Conservation (phyloP, 2,888 invertebrate species). For the Xestia c-nigrum region DNA sequence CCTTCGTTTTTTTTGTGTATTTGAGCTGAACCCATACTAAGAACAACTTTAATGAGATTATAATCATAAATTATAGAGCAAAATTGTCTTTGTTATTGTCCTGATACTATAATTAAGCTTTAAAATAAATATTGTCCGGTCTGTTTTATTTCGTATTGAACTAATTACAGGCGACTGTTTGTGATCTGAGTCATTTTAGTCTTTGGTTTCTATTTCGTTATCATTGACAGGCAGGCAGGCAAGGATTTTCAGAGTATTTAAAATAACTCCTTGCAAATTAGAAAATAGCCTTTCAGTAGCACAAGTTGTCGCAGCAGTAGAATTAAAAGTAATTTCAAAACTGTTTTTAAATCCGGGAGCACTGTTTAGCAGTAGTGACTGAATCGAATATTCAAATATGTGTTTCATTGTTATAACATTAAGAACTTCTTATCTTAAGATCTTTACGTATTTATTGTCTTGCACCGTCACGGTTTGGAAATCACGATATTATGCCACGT, state of each 20-base stretch:
- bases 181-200: neutral
- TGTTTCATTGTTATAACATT: slow-evolving; percentile 5
- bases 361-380: neutral
- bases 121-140: neutral
- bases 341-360: neutral
- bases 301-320: neutral
- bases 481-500: slow-evolving; percentile 30
- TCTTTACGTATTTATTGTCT: slow-evolving; percentile 18
- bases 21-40: slow-evolving; percentile 27
- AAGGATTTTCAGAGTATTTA: neutral
- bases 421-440: slow-evolving; percentile 10
- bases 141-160: slow-evolving; percentile 10
- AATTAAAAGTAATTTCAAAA: neutral
- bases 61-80: slow-evolving; percentile 9
- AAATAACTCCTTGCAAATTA: neutral
- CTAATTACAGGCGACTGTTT: slow-evolving; percentile 5
- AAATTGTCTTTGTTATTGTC: slow-evolving; percentile 8
- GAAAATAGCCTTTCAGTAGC: neutral
- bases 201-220: neutral
- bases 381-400: neutral
- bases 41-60: slow-evolving; percentile 28
- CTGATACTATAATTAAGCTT: slow-evolving; percentile 23
- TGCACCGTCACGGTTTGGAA: slow-evolving; percentile 24
- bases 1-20: slow-evolving; percentile 34
- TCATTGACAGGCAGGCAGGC: neutral